Evolutionary conservation across 2,113 vertebrate species (phyloP), one percentile per base, ranked within the genome.

Genomic region (Empidonax traillii): DNA sequence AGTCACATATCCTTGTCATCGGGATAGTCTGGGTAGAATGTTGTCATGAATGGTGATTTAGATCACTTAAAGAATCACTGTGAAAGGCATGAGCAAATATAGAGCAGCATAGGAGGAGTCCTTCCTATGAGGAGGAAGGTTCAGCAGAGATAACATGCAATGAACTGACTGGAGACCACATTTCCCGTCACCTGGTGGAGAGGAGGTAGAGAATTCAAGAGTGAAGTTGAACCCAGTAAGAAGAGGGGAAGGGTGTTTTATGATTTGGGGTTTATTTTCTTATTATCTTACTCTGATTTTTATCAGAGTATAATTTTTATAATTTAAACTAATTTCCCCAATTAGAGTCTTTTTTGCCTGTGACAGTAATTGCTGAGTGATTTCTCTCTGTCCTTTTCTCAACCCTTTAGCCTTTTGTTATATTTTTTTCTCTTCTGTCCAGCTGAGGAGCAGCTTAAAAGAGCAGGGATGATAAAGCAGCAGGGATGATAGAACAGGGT

Each of bases 151-250:
- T 6, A 44, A 7, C 6, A 4, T 56, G 20, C 2, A 4, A 43
- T 23, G 12, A 81, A n/a, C 49, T 65, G 56, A 69, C 23, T 3
- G 1, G 14, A 71, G 22, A 4, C 5, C 2, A 14, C 2, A 3
- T 18, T 59, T 10, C 14, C 49, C 49, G n/a, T 47, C 28, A 2
- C 18, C 10, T 28, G 51, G 5, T 28, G n/a, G 17, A 52, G 56
- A 83, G 18, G 12, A 46, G 17, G n/a, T 27, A 52, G 28, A n/a
- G 24, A 52, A 53, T 22, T 41, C 12, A 23, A 18, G 25, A 41
- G 11, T 65, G 7, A 44, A 58, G 21, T 3, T 25, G 33, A 69
- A 14, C 12, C 15, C 27, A 30, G 33, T 18, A 46, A 23, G 39
- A 65, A 44, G 5, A 10, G 20, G 3, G 8, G 17, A 18, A 3